Percentiles rank a stretch among this genome's conserved stretches.
Conservation (phyloP, 2,888 invertebrate genomes). For the Oithona nana region DNA sequence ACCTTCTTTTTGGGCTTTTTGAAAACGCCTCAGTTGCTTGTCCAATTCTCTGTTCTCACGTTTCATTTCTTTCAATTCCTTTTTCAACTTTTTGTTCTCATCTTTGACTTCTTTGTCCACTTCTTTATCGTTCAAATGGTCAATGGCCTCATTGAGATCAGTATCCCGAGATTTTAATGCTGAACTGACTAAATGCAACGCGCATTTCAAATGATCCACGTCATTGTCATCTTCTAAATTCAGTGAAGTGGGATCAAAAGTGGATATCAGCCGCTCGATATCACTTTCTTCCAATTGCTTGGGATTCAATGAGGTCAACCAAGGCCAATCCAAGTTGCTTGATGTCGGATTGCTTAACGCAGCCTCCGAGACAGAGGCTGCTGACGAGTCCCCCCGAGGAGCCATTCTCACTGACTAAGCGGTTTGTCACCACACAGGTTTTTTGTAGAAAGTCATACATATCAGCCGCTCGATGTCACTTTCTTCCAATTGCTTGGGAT, state of each 20-base stretch:
- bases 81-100: background rate
- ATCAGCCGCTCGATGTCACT: background rate
- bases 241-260: background rate
- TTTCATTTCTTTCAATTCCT: background rate
- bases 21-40: background rate
- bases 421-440: too few relatives aligned
- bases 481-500: background rate
- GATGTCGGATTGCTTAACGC: background rate
- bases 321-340: conserved; percentile 1
- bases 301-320: background rate
- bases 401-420: too few relatives aligned
- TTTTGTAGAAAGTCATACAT: too few relatives aligned
- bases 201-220: background rate
- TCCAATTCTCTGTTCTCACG: background rate
- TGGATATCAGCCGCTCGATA: background rate
- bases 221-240: background rate
- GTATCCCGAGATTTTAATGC: background rate
- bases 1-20: background rate
- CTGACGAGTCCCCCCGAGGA: too few relatives aligned
- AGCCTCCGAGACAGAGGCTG: too few relatives aligned
- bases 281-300: background rate
- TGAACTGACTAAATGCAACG: background rate
- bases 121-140: background rate
- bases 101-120: background rate
- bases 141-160: conserved; percentile 1